Base-by-base conservation (phyloP, 2,888 invertebrate genomes). In the Abrostola tripartita region DNA sequence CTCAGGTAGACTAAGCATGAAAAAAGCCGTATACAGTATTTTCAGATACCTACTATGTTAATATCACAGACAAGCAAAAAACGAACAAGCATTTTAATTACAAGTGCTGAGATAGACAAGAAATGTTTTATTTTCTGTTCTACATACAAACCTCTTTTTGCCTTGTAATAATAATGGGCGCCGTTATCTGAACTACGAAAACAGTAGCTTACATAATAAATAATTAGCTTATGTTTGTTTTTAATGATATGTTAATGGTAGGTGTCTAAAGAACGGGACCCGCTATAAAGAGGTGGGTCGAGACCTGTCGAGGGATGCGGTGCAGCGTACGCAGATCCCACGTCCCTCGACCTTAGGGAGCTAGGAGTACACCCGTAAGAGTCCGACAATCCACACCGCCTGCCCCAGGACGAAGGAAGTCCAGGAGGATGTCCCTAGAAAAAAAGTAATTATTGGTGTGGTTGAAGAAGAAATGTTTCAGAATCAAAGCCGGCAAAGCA, bases 31-130 rank as follows among this genome's bases (percentile, higher is more conserved):
- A n/a, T 37, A 37, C 24, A 55, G 42, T 41, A 0, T 41, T 58
- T 1, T 4, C 40, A 47, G 7, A 24, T 41, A n/a, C 11, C 24
- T 41, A 63, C 47, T 52, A 53, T 47, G 40, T 41, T 53, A 50
- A 52, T 47, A 50, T 37, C 52, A 55, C 9, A 41, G 37, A 12
- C 11, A 41, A 9, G 38, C 41, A 61, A 71, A 70, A 47, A 66
- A 67, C 38, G 49, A 67, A 61, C 49, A 61, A 52, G 52, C 49
- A 47, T 71, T 74, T 64, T 76, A 67, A 71, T 76, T 61, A 71
- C 54, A 40, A 24, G 44, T 52, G 8, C 35, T 49, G 41, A 14
- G 58, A 54, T n/a, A 57, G 41, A 8, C 40, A 52, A 66, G 9
- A 47, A 14, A 47, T 47, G 44, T 47, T 41, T 41, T 37, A 52